A percentile compares a stretch with the other conserved stretches of the same genome.
Conservation (phyloP, 2,888 invertebrate genomes). For the Sinopyrophorus schimmeli region DNA sequence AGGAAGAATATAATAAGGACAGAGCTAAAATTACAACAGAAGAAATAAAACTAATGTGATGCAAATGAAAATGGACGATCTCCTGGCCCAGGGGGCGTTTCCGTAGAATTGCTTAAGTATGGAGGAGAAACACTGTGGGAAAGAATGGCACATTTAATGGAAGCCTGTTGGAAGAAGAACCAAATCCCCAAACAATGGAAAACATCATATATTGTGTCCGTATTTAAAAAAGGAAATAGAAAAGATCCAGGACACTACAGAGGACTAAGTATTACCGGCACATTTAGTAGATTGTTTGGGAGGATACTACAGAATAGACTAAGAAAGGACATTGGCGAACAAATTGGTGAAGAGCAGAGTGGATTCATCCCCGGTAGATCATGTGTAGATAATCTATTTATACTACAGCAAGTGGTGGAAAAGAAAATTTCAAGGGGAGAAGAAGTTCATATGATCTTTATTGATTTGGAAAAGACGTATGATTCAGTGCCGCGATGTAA, state of each 20-base stretch:
- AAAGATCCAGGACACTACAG: too few species aligned
- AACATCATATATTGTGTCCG: not conserved
- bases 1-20: too few species aligned
- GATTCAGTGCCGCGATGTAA: conserved; percentile 4
- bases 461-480: not conserved
- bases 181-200: conserved; percentile 2
- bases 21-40: not conserved
- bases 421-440: conserved; percentile 3
- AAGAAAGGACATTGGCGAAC: not conserved
- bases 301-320: too few species aligned
- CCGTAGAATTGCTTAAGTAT: conserved; percentile 1
- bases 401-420: not conserved
- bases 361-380: not conserved
- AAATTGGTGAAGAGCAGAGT: not conserved
- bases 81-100: too few species aligned
- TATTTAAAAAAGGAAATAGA: conserved; percentile 5
- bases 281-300: not conserved
- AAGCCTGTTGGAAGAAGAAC: not conserved
- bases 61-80: too few species aligned
- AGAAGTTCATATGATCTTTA: not conserved
- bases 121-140: not conserved
- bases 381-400: conserved; percentile 5
- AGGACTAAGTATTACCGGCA: not conserved
- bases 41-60: too few species aligned
- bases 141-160: not conserved